Conservation (phyloP, 2,888 invertebrate genomes). For the Platycheirus albimanus region DNA sequence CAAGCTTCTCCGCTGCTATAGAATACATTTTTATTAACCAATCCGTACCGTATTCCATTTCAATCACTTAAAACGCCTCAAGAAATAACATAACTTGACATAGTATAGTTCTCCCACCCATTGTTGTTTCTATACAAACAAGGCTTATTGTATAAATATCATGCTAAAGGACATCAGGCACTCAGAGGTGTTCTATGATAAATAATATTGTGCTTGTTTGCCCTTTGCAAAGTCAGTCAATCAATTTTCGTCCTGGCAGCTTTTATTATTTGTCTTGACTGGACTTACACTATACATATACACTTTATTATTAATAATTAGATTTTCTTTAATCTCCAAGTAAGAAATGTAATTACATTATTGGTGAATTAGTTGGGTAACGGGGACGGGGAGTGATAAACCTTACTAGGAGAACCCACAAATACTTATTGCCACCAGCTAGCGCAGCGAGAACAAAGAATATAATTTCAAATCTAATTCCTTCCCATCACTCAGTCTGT, state of each 20-base stretch:
- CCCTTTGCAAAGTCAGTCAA: constrained; percentile 12
- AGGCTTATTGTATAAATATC: no score
- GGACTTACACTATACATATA: not conserved
- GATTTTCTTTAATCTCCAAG: constrained; percentile 36
- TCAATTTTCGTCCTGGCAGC: constrained; percentile 5
- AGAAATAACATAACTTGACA: not conserved
- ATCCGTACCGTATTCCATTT: no score
- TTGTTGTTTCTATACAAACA: no score
- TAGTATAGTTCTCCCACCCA: no score
- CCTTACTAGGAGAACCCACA: not conserved
- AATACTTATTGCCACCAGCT: no score
- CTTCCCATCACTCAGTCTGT: constrained; percentile 6
- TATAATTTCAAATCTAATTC: constrained; percentile 61
- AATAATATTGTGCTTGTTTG: not conserved
- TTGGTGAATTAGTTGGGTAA: not conserved
- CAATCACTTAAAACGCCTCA: not conserved
- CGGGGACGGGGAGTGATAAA: no score
- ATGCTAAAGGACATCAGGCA: not conserved
- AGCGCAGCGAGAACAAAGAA: constrained; percentile 24
- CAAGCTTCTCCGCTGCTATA: no score
- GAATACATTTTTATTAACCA: no score
- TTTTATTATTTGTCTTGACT: constrained; percentile 11
- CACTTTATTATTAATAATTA: constrained; percentile 41
- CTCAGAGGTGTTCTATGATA: not conserved
- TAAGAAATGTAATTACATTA: constrained; percentile 17